Evolutionary conservation across 2,888 invertebrate species (phyloP).

Genomic region (Diogma glabrata): DNA sequence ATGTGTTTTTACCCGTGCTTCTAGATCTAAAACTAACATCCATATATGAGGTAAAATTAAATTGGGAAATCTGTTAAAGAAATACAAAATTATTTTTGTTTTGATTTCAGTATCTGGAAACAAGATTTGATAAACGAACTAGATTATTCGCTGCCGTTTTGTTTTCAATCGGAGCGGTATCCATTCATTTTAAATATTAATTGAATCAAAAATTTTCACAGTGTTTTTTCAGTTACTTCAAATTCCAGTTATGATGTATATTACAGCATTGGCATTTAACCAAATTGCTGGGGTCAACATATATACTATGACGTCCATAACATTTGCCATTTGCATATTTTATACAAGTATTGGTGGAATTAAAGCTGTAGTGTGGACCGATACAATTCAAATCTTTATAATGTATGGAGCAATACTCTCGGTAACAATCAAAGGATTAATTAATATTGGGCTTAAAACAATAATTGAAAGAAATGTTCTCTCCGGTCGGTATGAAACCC

Average conservation of each 20-base stretch:
- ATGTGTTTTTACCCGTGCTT: constrained; percentile 56
- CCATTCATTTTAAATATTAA: neutral
- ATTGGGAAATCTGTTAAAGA: no score
- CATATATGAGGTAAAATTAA: no score
- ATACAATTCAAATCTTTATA: constrained; percentile 27
- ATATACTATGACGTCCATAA: constrained; percentile 70
- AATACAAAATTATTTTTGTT: no score
- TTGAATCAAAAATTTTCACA: no score
- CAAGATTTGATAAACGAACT: constrained; percentile 55
- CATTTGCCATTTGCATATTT: constrained; percentile 69
- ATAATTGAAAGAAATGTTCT: constrained; percentile 55
- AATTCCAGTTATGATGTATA: constrained; percentile 55
- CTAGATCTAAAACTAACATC: constrained; percentile 59
- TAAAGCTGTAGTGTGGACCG: constrained; percentile 2
- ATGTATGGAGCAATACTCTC: constrained; percentile 65
- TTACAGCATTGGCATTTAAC: constrained; percentile 46
- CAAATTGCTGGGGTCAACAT: constrained; percentile 30
- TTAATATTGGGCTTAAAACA: constrained; percentile 51
- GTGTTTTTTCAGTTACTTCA: constrained; percentile 34
- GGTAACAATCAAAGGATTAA: constrained; percentile 61
- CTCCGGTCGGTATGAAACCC: constrained; percentile 56
- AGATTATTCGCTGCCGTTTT: constrained; percentile 58
- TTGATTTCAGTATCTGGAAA: constrained; percentile 66
- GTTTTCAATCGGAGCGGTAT: neutral
- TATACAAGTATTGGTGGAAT: constrained; percentile 51